Conservation (phyloP, 1,140 invertebrate genomes). For the Danaus plexippus region DNA sequence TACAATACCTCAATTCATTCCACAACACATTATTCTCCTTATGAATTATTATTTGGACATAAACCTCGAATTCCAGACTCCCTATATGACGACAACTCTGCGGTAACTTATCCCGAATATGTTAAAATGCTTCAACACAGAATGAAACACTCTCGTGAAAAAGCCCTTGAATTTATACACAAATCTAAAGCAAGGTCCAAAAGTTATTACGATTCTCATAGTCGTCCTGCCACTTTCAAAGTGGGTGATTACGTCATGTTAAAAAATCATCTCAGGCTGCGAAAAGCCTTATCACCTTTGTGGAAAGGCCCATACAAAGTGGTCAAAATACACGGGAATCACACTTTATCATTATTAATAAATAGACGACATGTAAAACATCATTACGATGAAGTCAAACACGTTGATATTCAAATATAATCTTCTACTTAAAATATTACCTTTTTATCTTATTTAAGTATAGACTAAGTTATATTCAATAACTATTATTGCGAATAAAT, state of each 20-base stretch:
- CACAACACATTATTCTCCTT: slow-evolving; percentile 30
- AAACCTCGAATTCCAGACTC: slow-evolving; percentile 13
- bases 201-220: slow-evolving; percentile 18
- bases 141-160: slow-evolving; percentile 12
- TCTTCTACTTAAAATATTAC: too few relatives aligned
- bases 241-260: slow-evolving; percentile 10
- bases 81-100: slow-evolving; percentile 8
- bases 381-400: slow-evolving; percentile 18
- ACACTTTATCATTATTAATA: too few relatives aligned
- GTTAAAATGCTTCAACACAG: slow-evolving; percentile 19
- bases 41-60: slow-evolving; percentile 40
- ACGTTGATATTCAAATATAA: neutral
- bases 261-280: too few relatives aligned
- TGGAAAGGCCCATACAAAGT: too few relatives aligned
- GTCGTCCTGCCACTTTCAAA: slow-evolving; percentile 15
- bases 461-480: slow-evolving; percentile 3
- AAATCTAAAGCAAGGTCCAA: slow-evolving; percentile 16
- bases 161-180: slow-evolving; percentile 15
- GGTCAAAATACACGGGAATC: too few relatives aligned
- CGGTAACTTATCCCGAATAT: slow-evolving; percentile 19
- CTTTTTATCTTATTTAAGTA: neutral
- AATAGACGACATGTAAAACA: slow-evolving; percentile 17
- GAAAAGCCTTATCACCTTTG: too few relatives aligned
- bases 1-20: slow-evolving; percentile 36
- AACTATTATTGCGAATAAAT: neutral